Conservation (phyloP, 2,113 vertebrate species). For the Vireo altiloquus region DNA sequence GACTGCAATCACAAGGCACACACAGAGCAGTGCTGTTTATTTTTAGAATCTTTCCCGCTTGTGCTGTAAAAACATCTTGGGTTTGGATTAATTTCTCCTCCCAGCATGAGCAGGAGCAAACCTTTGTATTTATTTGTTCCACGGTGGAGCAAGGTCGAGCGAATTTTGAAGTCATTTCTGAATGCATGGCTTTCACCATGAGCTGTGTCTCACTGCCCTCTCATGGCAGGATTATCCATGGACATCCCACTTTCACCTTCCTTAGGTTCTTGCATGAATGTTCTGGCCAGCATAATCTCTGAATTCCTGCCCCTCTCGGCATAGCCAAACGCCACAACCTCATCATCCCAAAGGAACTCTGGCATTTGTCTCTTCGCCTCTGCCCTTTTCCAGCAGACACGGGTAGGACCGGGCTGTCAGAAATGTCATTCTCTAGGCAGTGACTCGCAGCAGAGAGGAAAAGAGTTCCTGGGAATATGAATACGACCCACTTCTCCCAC, state of each 20-base stretch:
- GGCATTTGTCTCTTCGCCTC: background rate
- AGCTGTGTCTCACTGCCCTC: background rate
- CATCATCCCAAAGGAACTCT: background rate
- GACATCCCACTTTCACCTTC: background rate
- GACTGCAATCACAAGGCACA: background rate
- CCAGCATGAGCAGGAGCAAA: background rate
- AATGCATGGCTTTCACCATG: background rate
- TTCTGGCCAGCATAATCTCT: background rate
- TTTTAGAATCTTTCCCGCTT: background rate
- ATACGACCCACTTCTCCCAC: background rate
- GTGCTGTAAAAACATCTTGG: background rate
- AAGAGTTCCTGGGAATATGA: background rate
- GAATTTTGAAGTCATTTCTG: background rate
- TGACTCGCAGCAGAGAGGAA: background rate
- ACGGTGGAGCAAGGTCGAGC: background rate
- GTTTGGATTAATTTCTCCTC: background rate
- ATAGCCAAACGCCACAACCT: background rate
- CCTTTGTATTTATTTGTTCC: background rate
- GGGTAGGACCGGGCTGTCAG: background rate
- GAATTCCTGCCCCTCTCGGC: background rate
- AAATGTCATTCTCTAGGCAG: background rate
- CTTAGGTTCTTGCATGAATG: background rate
- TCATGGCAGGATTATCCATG: background rate
- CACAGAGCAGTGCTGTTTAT: background rate
- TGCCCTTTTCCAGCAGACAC: background rate